Evolutionary conservation across 1,140 invertebrate genomes (phyloP).

Genomic region (Idris sp.): DNA sequence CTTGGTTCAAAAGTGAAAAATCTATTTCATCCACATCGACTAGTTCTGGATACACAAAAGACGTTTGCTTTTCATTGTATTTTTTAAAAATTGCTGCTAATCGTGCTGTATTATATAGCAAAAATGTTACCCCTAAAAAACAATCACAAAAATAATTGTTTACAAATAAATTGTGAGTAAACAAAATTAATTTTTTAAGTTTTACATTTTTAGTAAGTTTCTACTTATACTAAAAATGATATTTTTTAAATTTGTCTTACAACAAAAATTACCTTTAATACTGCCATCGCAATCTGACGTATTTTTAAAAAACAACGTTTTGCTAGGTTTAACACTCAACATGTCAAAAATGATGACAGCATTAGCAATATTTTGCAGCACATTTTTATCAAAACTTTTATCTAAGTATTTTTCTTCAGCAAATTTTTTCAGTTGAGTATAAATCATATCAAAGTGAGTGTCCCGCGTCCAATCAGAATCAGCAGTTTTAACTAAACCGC

Average conservation of each 20-base stretch:
- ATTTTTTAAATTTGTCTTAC: no score
- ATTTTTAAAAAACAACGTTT: constrained; percentile 74
- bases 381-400: constrained; percentile 58
- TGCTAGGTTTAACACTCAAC: constrained; percentile 80
- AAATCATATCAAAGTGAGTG: constrained; percentile 69
- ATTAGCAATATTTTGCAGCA: constrained; percentile 78
- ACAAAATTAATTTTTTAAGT: no score
- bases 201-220: no score
- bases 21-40: constrained; percentile 79
- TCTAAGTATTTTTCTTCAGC: constrained; percentile 76
- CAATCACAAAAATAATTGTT: no score
- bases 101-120: constrained; percentile 86
- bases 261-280: constrained; percentile 32
- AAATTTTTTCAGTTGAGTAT: constrained; percentile 64
- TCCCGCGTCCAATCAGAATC: constrained; percentile 73
- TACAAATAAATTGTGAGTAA: no score
- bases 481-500: constrained; percentile 77
- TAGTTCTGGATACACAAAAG: constrained; percentile 79
- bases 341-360: constrained; percentile 83
- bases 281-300: constrained; percentile 62
- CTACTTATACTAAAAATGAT: no score
- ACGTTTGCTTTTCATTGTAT: constrained; percentile 78
- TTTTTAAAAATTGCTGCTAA: constrained; percentile 81
- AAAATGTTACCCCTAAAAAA: constrained; percentile 81
- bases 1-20: constrained; percentile 80